These are phyloP conservation scores for Globodera rostochiensis DNA, from an alignment of 1,140 invertebrate genomes.

Conservation along the genomic window DNA sequence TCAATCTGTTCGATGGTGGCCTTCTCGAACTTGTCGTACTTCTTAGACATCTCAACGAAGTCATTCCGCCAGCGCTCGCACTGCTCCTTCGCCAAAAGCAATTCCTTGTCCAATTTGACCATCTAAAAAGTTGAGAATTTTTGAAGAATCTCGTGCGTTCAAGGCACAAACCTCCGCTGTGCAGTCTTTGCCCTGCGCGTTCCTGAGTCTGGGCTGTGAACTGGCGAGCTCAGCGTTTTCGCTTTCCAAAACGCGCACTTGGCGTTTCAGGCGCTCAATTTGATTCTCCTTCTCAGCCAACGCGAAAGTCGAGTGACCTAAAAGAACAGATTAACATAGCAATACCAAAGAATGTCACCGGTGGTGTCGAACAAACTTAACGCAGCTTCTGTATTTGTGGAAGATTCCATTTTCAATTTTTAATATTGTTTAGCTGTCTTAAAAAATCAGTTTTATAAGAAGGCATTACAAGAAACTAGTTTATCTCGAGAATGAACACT, in stretches of 20 bases:
- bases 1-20: conserved; percentile 5
- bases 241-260: neutral
- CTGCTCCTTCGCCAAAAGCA: neutral
- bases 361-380: conserved; percentile 11
- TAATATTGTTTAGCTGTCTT: no score
- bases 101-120: neutral
- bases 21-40: conserved; percentile 1
- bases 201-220: neutral
- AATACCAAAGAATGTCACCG: neutral
- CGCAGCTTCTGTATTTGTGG: neutral
- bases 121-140: neutral
- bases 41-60: neutral
- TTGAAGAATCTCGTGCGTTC: neutral
- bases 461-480: no score
- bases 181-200: conserved; percentile 3
- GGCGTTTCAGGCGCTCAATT: neutral
- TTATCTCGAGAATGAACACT: no score
- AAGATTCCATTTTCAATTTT: neutral
- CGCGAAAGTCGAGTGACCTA: neutral
- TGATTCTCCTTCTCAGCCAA: conserved; percentile 1
- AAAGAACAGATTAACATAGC: neutral
- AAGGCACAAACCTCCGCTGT: conserved; percentile 18
- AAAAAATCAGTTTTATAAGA: no score
- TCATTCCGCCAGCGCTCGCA: neutral
- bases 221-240: conserved; percentile 9